A percentile compares a stretch with the other conserved stretches of the same genome.
Evolutionary conservation across 92 coral and sea anemone genomes (phyloP).

Genomic region (Metridium senile): DNA sequence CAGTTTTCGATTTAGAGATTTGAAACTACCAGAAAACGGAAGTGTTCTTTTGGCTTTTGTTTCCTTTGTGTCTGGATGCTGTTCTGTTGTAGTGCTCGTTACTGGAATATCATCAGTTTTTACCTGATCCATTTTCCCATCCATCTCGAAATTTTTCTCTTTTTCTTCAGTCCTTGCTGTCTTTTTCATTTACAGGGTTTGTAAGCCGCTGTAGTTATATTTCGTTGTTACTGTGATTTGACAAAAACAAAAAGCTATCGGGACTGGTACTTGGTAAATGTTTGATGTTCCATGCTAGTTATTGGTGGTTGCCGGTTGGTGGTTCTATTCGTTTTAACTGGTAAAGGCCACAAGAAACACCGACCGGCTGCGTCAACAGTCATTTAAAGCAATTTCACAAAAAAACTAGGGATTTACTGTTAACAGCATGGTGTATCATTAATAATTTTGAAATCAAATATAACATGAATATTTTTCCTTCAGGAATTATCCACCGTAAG

Average conservation of each 20-base stretch:
- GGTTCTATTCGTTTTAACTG: background rate
- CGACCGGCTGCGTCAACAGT: background rate
- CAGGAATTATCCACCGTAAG: too few species aligned
- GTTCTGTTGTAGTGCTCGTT: background rate
- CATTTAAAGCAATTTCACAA: background rate
- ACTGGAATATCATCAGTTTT: background rate
- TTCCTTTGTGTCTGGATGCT: background rate
- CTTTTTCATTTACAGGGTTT: background rate
- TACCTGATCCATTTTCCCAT: background rate
- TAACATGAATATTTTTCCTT: too few species aligned
- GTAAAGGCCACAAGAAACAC: background rate
- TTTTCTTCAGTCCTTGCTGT: background rate
- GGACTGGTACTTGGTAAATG: background rate
- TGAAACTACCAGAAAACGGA: conserved; percentile 20
- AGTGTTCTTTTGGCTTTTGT: conserved; percentile 1
- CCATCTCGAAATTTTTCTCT: background rate
- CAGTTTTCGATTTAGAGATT: conserved; percentile 69
- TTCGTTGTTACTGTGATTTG: background rate
- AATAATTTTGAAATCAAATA: too few species aligned
- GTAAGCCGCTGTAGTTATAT: background rate
- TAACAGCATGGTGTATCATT: too few species aligned
- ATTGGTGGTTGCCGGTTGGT: background rate
- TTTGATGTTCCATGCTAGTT: conserved; percentile 1
- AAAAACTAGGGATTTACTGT: too few species aligned
- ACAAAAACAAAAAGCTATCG: background rate